phyloP scores from a whole-genome alignment of 2,888 invertebrate species.

The Caenorhabditis wallacei region DNA sequence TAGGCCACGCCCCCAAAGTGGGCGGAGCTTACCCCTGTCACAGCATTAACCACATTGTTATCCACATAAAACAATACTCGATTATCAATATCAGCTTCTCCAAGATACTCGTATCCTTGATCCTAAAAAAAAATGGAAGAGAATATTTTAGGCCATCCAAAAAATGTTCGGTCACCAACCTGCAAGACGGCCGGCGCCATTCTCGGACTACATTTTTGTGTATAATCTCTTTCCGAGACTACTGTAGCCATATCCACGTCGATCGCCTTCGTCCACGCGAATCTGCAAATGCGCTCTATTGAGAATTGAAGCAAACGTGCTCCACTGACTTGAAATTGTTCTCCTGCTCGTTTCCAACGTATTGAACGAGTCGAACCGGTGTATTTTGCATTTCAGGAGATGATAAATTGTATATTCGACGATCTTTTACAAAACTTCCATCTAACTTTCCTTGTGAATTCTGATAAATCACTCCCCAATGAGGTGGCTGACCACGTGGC shows the following conservation, averaged over 20 bases:
- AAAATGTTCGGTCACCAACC: not conserved
- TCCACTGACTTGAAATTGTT: conserved; percentile 68
- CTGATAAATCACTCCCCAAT: conserved; percentile 64
- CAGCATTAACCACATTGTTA: conserved; percentile 47
- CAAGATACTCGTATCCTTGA: conserved; percentile 66
- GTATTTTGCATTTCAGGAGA: conserved; percentile 33
- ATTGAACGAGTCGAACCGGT: conserved; percentile 64
- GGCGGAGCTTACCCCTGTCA: conserved; percentile 42
- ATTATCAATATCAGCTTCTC: conserved; percentile 71
- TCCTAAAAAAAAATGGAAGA: conserved; percentile 42
- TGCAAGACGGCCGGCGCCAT: conserved; percentile 69
- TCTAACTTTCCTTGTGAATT: conserved; percentile 57
- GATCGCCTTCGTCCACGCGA: conserved; percentile 64
- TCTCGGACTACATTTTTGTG: conserved; percentile 58
- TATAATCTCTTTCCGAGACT: conserved; percentile 51
- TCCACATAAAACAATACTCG: conserved; percentile 67
- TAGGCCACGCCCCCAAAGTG: not conserved
- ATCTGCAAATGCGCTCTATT: conserved; percentile 44
- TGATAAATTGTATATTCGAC: conserved; percentile 57
- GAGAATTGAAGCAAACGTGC: not conserved
- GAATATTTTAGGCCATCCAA: not conserved
- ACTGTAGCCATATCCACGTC: conserved; percentile 69
- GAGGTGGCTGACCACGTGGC: conserved; percentile 64
- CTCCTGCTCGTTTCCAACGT: conserved; percentile 60
- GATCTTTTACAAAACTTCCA: conserved; percentile 65